phyloP scores from a whole-genome alignment of 2,888 invertebrate genomes.

The Thera britannica region DNA sequence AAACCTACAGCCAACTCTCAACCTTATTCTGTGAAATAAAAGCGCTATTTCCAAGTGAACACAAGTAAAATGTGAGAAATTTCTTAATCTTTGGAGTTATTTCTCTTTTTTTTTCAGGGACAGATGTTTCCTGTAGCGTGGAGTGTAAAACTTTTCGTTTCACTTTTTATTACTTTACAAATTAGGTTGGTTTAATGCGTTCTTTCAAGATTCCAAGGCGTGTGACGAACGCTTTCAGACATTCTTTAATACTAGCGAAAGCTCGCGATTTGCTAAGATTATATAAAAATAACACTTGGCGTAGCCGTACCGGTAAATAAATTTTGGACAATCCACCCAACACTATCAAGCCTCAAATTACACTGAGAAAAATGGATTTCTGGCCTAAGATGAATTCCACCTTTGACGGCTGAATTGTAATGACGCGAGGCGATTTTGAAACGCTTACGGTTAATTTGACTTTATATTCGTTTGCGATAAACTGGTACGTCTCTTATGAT shows the following conservation, averaged over 20 bases:
- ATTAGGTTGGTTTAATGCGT: slow-evolving; percentile 46
- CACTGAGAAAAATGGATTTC: too few relatives aligned
- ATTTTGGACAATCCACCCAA: too few relatives aligned
- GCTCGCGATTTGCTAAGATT: neutral
- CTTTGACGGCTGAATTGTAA: too few relatives aligned
- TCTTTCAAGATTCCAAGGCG: slow-evolving; percentile 30
- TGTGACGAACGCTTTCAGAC: slow-evolving; percentile 19
- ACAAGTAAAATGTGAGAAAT: slow-evolving; percentile 42
- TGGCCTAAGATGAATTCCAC: too few relatives aligned
- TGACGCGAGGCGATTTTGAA: too few relatives aligned
- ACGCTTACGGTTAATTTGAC: too few relatives aligned
- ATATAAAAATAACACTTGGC: too few relatives aligned
- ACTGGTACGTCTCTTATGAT: too few relatives aligned
- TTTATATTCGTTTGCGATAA: too few relatives aligned
- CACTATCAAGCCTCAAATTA: too few relatives aligned
- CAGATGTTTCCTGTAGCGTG: slow-evolving; percentile 62
- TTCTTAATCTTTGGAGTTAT: slow-evolving; percentile 57
- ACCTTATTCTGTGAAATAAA: slow-evolving; percentile 42
- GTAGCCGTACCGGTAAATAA: too few relatives aligned
- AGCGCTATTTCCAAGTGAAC: slow-evolving; percentile 34
- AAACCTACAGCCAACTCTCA: slow-evolving; percentile 43
- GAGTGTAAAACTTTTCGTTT: slow-evolving; percentile 61
- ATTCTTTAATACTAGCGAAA: neutral
- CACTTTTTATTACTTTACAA: slow-evolving; percentile 57
- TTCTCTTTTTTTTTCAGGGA: slow-evolving; percentile 57